A percentile compares a stretch with the other conserved stretches of the same genome.
phyloP scores from a whole-genome alignment of 2,113 vertebrate species.

The Phasianus colchicus region DNA sequence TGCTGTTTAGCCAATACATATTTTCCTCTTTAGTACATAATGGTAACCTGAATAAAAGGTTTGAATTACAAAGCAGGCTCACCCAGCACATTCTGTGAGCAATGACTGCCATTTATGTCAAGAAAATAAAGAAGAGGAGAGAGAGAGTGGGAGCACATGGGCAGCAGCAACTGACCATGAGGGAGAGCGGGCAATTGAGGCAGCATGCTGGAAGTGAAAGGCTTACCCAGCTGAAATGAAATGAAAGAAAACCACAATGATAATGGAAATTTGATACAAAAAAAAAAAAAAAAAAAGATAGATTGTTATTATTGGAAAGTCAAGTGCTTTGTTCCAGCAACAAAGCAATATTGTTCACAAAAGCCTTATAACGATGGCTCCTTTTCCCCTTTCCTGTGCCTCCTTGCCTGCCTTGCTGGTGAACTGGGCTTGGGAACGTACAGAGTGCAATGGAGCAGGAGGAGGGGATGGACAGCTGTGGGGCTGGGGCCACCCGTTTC shows the following conservation, averaged over 20 bases:
- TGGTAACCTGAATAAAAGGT: conserved; percentile 81
- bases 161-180: conserved; percentile 40
- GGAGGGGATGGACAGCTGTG: neutral
- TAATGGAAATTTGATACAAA: conserved; percentile 64
- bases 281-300: neutral
- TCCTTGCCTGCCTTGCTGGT: fast-evolving
- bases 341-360: conserved; percentile 40
- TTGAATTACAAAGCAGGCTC: conserved; percentile 83
- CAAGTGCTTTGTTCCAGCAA: conserved; percentile 50
- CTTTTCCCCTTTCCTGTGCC: neutral
- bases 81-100: conserved; percentile 74
- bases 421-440: neutral
- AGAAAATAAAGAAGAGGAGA: conserved; percentile 79
- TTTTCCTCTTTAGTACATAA: conserved; percentile 79
- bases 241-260: conserved; percentile 26
- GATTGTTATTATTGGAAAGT: conserved; percentile 62
- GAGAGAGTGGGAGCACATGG: conserved; percentile 5
- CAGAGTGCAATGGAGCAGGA: fast-evolving
- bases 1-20: conserved; percentile 75
- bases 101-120: conserved; percentile 83
- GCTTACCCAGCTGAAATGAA: conserved; percentile 41
- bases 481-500: neutral
- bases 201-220: neutral
- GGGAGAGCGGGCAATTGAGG: neutral
- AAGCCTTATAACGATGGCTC: neutral